Evolutionary conservation across 2,113 vertebrate species (phyloP).

Genomic region (human): GRCh38 chr2:3829501-3830000

Average conservation of each 20-base stretch:
- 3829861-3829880: not conserved
- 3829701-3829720: not conserved
- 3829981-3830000: not conserved
- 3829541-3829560: not conserved
- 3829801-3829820: not conserved
- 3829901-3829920: not conserved
- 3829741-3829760: not conserved
- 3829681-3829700: not conserved
- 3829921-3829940: not conserved
- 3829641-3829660: not conserved
- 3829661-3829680: not conserved
- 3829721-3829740: not conserved
- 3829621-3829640: not conserved
- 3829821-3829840: not conserved
- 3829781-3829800: fast-evolving
- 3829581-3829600: not conserved
- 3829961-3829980: not conserved
- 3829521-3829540: not conserved
- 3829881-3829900: fast-evolving
- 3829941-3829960: not conserved
- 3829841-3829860: not conserved
- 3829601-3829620: not conserved
- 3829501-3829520: not conserved
- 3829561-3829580: not conserved
- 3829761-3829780: not conserved